Percentiles rank a stretch among this genome's conserved stretches.
Evolutionary conservation across 2,113 vertebrate species (phyloP).

Genomic region (Bubalus kerabau): DNA sequence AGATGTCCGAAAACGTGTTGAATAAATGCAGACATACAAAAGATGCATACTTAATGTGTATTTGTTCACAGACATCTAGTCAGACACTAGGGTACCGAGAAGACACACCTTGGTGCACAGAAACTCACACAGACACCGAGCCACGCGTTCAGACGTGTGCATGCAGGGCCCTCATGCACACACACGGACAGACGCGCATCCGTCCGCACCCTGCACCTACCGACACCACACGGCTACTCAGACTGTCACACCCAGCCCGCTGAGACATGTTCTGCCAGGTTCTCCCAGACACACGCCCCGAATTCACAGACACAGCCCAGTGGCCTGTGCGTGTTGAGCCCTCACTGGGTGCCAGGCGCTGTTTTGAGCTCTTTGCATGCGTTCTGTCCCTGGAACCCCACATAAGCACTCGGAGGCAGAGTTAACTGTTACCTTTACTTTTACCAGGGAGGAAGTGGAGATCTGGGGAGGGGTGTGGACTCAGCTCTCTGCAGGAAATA

Average conservation of each 20-base stretch:
- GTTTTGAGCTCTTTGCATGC: background rate
- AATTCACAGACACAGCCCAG: background rate
- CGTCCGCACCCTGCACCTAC: background rate
- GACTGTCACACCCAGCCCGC: background rate
- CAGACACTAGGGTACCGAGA: background rate
- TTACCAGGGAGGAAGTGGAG: background rate
- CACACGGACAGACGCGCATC: background rate
- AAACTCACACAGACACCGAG: background rate
- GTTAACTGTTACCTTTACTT: background rate
- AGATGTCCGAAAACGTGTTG: background rate
- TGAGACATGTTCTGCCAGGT: fast-evolving
- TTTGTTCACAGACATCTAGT: background rate
- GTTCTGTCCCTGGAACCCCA: background rate
- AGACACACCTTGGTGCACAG: background rate
- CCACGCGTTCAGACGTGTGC: fast-evolving
- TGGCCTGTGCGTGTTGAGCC: fast-evolving
- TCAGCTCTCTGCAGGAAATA: background rate
- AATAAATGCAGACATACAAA: background rate
- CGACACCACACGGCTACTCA: background rate
- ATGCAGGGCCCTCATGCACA: background rate
- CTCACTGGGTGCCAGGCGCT: background rate
- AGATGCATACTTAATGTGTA: background rate
- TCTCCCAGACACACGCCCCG: fast-evolving
- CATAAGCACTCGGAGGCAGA: background rate
- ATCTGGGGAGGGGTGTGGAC: background rate